Evolutionary conservation across 53 echinoderm and acorn worm genomes (phyloP).

Genomic region (Mesocentrotus franciscanus): DNA sequence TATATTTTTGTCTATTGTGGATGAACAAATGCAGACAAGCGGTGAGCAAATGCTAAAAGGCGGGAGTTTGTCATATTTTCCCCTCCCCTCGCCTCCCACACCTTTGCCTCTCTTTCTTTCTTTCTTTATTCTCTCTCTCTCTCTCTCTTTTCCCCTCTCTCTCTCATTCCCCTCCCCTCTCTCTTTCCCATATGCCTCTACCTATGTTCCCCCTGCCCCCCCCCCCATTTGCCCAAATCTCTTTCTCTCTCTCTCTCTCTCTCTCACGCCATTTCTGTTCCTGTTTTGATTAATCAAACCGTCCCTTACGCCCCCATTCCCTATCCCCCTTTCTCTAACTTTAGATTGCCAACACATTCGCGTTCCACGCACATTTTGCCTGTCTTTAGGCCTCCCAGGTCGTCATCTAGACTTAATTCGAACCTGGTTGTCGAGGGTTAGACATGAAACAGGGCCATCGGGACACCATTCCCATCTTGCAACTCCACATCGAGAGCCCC

Average conservation of each 20-base stretch:
- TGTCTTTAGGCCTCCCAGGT: conserved; percentile 30
- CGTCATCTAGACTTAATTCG: conserved; percentile 34
- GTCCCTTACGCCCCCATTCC: neutral
- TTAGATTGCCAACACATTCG: conserved; percentile 9
- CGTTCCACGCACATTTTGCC: neutral
- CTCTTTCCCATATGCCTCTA: neutral
- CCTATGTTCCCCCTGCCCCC: neutral
- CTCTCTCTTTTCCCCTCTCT: neutral
- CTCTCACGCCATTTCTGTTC: neutral
- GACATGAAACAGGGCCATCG: conserved; percentile 32
- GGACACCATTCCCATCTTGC: neutral
- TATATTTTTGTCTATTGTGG: conserved; percentile 29
- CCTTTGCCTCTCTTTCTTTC: neutral
- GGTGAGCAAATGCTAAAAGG: neutral
- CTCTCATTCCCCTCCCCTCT: neutral
- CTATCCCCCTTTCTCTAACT: neutral
- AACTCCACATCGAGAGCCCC: neutral
- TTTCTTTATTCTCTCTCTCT: neutral
- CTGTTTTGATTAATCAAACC: neutral
- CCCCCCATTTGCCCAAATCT: neutral
- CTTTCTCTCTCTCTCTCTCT: conserved; percentile 45
- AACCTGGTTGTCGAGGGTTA: conserved; percentile 51
- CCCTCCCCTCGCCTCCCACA: neutral
- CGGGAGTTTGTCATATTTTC: neutral
- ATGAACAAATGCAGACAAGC: neutral